Conservation (phyloP, 2,113 vertebrate genomes). For the Poeciliopsis turrubarensis region DNA sequence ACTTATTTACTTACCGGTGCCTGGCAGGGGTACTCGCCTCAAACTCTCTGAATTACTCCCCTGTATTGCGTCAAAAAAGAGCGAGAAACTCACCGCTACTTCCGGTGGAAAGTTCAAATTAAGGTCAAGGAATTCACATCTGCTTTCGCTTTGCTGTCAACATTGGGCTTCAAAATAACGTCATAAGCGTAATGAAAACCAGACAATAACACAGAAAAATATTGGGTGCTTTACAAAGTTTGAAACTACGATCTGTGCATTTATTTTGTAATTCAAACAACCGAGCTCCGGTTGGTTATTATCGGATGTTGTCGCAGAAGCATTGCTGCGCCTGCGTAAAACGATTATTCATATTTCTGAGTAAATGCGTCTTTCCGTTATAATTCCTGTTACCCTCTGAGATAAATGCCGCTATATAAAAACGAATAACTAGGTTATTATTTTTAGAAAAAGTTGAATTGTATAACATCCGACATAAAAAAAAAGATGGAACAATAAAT, state of each 20-base stretch:
- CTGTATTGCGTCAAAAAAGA: accelerated
- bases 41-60: conserved; percentile 52
- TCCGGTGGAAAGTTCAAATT: conserved; percentile 35
- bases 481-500: no score
- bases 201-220: accelerated
- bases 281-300: conserved; percentile 6
- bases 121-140: background rate
- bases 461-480: no score
- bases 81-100: background rate
- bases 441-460: no score
- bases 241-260: accelerated
- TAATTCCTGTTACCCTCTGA: background rate
- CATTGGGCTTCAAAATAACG: accelerated
- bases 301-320: background rate
- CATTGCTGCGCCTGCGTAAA: conserved; percentile 63
- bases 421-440: background rate
- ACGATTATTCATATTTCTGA: conserved; percentile 41
- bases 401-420: background rate
- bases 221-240: no score
- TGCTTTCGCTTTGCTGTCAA: accelerated
- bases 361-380: conserved; percentile 32
- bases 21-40: conserved; percentile 44
- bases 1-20: conserved; percentile 41
- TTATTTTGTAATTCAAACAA: conserved; percentile 31
- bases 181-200: accelerated